Evolutionary conservation across 2,888 invertebrate genomes (phyloP), one percentile per base, ranked within the genome.

Genomic region (Nomada fucata): DNA sequence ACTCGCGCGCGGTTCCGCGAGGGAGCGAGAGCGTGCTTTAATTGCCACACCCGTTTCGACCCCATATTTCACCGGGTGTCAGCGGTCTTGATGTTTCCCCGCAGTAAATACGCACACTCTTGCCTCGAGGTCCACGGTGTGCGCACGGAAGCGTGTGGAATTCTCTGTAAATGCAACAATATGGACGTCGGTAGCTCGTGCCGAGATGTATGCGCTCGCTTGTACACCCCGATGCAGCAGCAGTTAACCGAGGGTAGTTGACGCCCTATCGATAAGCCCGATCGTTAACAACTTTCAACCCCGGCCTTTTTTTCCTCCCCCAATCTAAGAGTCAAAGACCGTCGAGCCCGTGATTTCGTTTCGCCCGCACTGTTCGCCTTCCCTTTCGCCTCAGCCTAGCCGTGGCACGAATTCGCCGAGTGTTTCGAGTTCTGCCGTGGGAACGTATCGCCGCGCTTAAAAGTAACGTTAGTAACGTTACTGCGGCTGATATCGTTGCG

Each of bases 11-110:
- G 61, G 47, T 26, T 59, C 23, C 20, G 1, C 7, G 15, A 53
- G 79, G 63, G 76, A 72, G 86, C 26, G 29, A 50, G 69, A 59
- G 82, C 74, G 84, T 84, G 85, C 74, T 86, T 86, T 84, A 90
- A 90, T 85, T 88, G 86, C 87, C 90, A 86, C 85, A 79, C 88
- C 88, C 87, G 86, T 78, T 85, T 84, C 85, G 82, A 86, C 83
- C 86, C 83, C 88, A 87, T 90, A 90, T 89, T 88, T 90, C 87
- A 89, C 74, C 79, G 85, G 70, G 82, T 85, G 89, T 90, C 90
- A 83, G 86, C 88, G 84, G 86, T 86, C 85, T 86, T 87, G 88
- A 90, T 86, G 90, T 88, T 90, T 88, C 85, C 84, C 86, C 84
- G 86, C 88, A 67, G 87, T 83, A 87, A 86, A 87, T 88, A 87